phyloP scores from a whole-genome alignment of 2,113 vertebrate genomes.

The Panthera uncia region DNA sequence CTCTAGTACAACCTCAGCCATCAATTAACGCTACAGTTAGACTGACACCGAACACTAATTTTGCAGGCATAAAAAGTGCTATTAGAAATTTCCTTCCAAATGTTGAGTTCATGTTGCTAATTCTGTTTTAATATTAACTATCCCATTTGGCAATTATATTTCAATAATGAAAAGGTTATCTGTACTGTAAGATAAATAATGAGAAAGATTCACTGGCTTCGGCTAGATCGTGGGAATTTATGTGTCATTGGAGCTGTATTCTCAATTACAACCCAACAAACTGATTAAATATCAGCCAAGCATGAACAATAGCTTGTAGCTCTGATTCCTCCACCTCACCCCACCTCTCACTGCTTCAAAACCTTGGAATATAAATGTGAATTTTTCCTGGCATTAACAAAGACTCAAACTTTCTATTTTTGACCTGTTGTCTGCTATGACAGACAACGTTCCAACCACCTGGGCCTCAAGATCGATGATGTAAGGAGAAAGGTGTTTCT shows the following conservation, averaged over 20 bases:
- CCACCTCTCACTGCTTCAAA: constrained; percentile 59
- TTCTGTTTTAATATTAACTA: constrained; percentile 81
- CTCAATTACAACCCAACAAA: constrained; percentile 78
- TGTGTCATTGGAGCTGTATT: constrained; percentile 63
- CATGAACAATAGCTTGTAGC: constrained; percentile 59
- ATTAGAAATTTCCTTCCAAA: constrained; percentile 76
- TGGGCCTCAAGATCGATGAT: background rate
- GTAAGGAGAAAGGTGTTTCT: background rate
- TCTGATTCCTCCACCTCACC: background rate
- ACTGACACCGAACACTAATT: constrained; percentile 54
- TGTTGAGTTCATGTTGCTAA: constrained; percentile 74
- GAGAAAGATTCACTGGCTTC: constrained; percentile 73
- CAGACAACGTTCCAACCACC: background rate
- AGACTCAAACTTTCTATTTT: background rate
- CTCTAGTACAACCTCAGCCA: background rate
- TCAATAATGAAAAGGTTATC: constrained; percentile 85
- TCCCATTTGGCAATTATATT: constrained; percentile 79
- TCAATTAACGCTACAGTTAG: constrained; percentile 58
- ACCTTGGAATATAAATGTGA: constrained; percentile 45
- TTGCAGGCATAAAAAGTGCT: constrained; percentile 69
- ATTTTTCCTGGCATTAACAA: background rate
- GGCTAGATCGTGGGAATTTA: constrained; percentile 61
- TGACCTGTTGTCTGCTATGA: background rate
- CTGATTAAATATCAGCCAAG: constrained; percentile 76
- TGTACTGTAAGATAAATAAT: constrained; percentile 78